Evolutionary conservation across 2,113 vertebrate genomes (phyloP), one percentile per base, ranked within the genome.

Genomic region (Columba janthina): DNA sequence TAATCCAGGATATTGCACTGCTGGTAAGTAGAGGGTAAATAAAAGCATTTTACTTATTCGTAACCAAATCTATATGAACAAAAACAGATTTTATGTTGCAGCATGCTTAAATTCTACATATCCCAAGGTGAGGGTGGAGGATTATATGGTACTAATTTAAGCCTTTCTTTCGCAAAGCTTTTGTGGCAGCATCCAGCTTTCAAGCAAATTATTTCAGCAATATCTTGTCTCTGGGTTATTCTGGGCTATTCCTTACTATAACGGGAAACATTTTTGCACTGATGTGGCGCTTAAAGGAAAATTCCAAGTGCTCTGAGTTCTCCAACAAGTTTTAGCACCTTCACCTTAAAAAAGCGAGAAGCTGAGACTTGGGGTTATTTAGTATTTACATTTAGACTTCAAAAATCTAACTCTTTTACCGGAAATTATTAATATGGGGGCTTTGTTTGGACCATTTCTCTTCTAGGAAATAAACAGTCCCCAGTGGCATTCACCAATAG

Each of bases 301-400:
- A 50, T 4, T 42, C 8, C 10, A 16, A 48, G 31, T 29, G 16
- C 6, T 1, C 3, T 0, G 4, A 57, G 17, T 32, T 44, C 32
- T 58, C 48, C 69, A 69, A 46, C 3, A 31, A 32, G 21, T 34
- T 62, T 79, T 44, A 57, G 9, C 15, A 38, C 19, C 11, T 78
- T 26, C 29, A n/a, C 40, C n/a, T 73, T 50, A 10, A 50, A 46
- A 61, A 66, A 15, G 9, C 2, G 10, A 70, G 25, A 76, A 11
- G 12, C 9, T 48, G 25, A 70, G 29, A 34, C 14, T 18, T 22
- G 11, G 6, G 3, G 5, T 61, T 67, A n/a, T 38, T 67, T 34
- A 34, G 25, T 17, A 34, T 42, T 76, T 62, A 76, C 2, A 1
- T 10, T 62, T 62, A 56, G n/a, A 32, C 18, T 64, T 40, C 14